Evolutionary conservation across 2,113 vertebrate genomes (phyloP), one percentile per base, ranked within the genome.

Genomic region (Indicator indicator): DNA sequence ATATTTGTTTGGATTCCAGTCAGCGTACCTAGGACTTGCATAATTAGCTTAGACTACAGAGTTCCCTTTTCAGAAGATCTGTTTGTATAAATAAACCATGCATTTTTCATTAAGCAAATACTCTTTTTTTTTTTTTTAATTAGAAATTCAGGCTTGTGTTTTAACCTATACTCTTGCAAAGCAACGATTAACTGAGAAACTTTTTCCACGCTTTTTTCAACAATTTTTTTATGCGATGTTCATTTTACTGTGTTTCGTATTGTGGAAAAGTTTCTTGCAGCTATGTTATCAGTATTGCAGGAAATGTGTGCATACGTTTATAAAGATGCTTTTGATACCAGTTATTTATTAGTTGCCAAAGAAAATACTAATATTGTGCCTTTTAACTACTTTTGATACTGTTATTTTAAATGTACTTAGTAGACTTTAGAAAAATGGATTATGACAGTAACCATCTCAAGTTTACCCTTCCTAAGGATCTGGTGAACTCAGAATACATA

Each of bases 1-100:
- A 92, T 97, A 96, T 97, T 97, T 98, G 89, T 97, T 97, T 98
- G 97, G 96, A 97, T 97, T 96, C 93, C 83, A 94, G 93, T 96
- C 91, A 97, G 65, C 13, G 52, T 84, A 96, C 94, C 96, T 96
- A 94, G 64, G 88, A 88, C 89, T 95, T 94, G 96, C 96, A 97
- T 98, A 98, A 97, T 97, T 97, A 98, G 85, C 94, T 96, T 82
- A 89, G 88, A 94, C 94, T 93, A 97, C 97, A 98, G 79, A 96
- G 92, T 97, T 96, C 96, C 93, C 95, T 97, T 97, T 98, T 97
- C 93, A 97, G 93, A 88, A 96, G 93, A 92, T 89, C 46, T 95
- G 71, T 98, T 97, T 98, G 91, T 97, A 93, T 94, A 94, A 96
- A 97, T 90, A 96, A 96, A 33, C 93, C 93, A 95, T 96, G 88